Evolutionary conservation across 2,113 vertebrate species (phyloP), one percentile per base, ranked within the genome.

Genomic region (Nymphicus hollandicus): DNA sequence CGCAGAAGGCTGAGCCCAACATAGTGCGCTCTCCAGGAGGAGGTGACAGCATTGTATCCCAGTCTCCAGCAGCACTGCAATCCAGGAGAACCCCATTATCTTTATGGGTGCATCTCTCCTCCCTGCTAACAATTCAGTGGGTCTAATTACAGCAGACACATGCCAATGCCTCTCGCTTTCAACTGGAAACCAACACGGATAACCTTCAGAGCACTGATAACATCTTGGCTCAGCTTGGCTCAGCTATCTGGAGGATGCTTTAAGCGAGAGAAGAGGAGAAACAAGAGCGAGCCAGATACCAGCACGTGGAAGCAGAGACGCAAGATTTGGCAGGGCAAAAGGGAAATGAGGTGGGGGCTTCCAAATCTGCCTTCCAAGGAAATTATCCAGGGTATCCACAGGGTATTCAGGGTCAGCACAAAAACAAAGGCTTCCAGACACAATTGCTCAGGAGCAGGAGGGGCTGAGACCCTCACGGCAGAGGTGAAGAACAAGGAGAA

Each of bases 251-350:
- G 41, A n/a, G 35, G 58, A 73, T 0, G 19, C 2, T 17, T 43
- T 9, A 22, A 15, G 33, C 20, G 17, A n/a, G 19, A 14, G 11
- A 28, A 39, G 12, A 24, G 29, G 9, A 8, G 3, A 2, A 17
- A 53, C 23, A 20, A 23, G 23, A 60, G 17, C 0, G 0, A 70
- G 22, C 16, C 2, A 1, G 52, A 20, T 16, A 9, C 3, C 0
- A 39, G 58, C 0, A 1, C 0, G 10, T 0, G 9, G 35, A 61
- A 82, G 60, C 7, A 11, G 18, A 61, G 46, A 73, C 0, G 2
- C 19, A 19, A 76, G 3, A 16, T 17, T 13, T 24, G 39, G 17
- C 64, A 35, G 43, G 31, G n/a, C 43, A 35, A 65, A 27, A 16
- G 1, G 1, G 39, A 81, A 29, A 17, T 2, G 25, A 22, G 55